Conservation (phyloP, 2,888 invertebrate species). For the Seira sanloemensis region DNA sequence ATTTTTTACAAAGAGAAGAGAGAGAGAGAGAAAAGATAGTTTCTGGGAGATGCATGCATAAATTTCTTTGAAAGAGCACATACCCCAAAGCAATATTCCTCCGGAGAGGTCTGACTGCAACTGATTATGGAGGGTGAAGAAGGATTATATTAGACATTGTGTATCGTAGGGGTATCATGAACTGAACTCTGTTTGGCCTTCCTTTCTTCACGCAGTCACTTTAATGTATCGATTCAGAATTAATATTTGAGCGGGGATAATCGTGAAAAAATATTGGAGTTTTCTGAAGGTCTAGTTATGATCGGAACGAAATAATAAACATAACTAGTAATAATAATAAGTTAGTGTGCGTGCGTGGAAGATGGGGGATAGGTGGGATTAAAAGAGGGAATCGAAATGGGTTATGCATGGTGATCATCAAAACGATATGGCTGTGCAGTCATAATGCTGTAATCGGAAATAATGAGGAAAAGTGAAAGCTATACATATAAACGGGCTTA, state of each 20-base stretch:
- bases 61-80: not conserved
- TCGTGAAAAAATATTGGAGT: too few species aligned
- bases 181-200: not conserved
- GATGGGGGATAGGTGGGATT: constrained; percentile 8
- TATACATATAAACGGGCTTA: too few species aligned
- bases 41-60: not conserved
- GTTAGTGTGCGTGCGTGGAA: too few species aligned
- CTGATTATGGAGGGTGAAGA: too few species aligned
- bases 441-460: constrained; percentile 26
- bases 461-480: too few species aligned
- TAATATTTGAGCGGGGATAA: too few species aligned
- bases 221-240: constrained; percentile 28
- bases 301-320: constrained; percentile 59
- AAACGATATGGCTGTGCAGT: constrained; percentile 31
- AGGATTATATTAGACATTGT: too few species aligned
- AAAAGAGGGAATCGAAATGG: constrained; percentile 9
- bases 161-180: not conserved
- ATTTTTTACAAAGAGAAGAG: constrained; percentile 39
- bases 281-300: constrained; percentile 50
- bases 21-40: not conserved
- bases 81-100: constrained; percentile 10
- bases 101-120: too few species aligned
- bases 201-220: not conserved
- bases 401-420: not conserved
- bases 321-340: constrained; percentile 55